Percentiles rank a stretch among this genome's conserved stretches.
Evolutionary conservation across 2,797 vertebrate species (phyloP).

Genomic region (Crypturellus tataupa): DNA sequence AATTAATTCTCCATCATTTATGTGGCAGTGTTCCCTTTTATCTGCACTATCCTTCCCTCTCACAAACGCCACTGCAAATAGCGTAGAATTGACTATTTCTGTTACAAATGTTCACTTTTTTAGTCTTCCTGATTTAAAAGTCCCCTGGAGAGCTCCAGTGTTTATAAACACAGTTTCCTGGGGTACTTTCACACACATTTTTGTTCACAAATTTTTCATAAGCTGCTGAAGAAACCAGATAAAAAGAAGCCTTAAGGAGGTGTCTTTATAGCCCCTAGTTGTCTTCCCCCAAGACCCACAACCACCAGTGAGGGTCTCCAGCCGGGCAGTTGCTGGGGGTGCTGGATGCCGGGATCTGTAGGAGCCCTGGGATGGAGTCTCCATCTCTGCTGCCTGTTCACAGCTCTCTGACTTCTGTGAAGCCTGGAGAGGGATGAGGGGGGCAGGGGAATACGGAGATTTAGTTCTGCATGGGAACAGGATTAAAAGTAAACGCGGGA

Average conservation of each 20-base stretch:
- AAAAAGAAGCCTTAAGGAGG: not conserved
- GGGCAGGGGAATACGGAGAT: not conserved
- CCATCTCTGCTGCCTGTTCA: not conserved
- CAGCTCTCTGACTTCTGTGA: not conserved
- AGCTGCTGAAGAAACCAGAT: not conserved
- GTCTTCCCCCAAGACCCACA: not conserved
- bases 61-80: not conserved
- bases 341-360: not conserved
- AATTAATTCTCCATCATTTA: not conserved
- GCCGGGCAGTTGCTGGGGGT: not conserved
- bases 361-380: not conserved
- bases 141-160: not conserved
- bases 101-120: not conserved
- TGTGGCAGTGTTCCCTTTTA: not conserved
- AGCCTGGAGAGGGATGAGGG: not conserved
- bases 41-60: not conserved
- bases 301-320: not conserved
- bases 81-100: fast-evolving
- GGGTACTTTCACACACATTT: not conserved
- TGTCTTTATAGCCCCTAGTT: no score
- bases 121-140: not conserved
- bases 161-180: not conserved
- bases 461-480: not conserved
- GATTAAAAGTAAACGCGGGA: not conserved
- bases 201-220: not conserved